Percentiles rank a stretch among this genome's conserved stretches.
Conservation (phyloP, 1,140 invertebrate genomes). For the Sycobia sp. region DNA sequence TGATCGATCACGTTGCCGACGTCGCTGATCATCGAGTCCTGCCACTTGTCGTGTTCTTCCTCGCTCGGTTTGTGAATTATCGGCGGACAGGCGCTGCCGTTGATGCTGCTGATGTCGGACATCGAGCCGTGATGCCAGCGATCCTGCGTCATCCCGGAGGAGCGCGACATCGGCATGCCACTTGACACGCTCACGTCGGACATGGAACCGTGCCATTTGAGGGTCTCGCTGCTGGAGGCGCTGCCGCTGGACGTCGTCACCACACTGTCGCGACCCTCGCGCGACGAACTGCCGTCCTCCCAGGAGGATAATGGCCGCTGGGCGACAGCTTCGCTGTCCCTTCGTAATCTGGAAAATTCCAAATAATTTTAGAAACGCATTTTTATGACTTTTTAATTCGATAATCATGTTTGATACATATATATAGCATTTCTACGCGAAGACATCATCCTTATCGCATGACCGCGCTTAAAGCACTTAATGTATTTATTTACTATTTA, state of each 20-base stretch:
- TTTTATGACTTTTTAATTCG: background rate
- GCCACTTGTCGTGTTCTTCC: slow-evolving; percentile 58
- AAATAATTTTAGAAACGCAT: background rate
- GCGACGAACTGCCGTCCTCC: slow-evolving; percentile 56
- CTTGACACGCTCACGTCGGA: slow-evolving; percentile 76
- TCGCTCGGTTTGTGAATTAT: slow-evolving; percentile 40
- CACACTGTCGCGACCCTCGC: slow-evolving; percentile 71
- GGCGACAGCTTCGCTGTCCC: slow-evolving; percentile 68
- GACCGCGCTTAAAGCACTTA: too few species aligned
- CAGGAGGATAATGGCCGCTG: slow-evolving; percentile 59
- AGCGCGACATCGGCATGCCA: slow-evolving; percentile 43
- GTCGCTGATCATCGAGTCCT: slow-evolving; percentile 64
- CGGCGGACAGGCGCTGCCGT: slow-evolving; percentile 39
- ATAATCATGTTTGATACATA: too few species aligned
- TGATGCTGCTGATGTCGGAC: slow-evolving; percentile 54
- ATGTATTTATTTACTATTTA: too few species aligned
- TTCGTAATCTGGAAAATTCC: slow-evolving; percentile 57
- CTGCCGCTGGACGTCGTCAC: slow-evolving; percentile 71
- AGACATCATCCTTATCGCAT: background rate
- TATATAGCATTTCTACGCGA: too few species aligned
- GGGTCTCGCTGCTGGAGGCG: slow-evolving; percentile 78
- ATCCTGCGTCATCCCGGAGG: slow-evolving; percentile 37
- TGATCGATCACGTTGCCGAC: slow-evolving; percentile 45
- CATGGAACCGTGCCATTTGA: slow-evolving; percentile 82
- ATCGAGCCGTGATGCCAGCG: slow-evolving; percentile 56